Percentiles rank a stretch among this genome's conserved stretches.
These are phyloP conservation scores for Neosalanx taihuensis DNA, from an alignment of 2,797 vertebrate species.

Conservation along the genomic window DNA sequence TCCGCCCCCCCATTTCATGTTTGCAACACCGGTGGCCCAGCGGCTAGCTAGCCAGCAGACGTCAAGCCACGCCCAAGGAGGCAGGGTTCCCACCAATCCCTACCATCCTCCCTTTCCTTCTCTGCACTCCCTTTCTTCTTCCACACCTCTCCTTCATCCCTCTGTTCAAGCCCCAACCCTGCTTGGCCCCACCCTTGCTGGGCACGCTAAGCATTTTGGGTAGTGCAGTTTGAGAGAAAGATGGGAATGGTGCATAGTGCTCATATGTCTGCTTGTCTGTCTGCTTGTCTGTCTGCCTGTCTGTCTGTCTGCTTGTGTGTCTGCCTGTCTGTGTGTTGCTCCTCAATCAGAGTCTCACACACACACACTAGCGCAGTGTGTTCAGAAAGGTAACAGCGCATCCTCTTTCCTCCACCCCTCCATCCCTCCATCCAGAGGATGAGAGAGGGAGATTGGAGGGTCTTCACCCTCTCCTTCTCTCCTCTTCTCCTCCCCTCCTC, in stretches of 20 bases:
- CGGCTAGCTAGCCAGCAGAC: conserved; percentile 26
- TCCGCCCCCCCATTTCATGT: conserved; percentile 29
- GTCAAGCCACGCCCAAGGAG: neutral
- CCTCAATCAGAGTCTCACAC: conserved; percentile 44
- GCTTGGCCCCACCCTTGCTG: conserved; percentile 44
- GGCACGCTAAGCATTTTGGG: conserved; percentile 55
- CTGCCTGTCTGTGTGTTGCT: conserved; percentile 43
- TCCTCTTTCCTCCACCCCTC: conserved; percentile 25
- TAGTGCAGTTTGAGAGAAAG: conserved; percentile 59
- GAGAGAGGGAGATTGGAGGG: too few species aligned
- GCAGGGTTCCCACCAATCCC: conserved; percentile 12
- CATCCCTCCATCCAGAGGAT: neutral
- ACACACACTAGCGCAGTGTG: conserved; percentile 28
- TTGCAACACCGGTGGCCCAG: conserved; percentile 42
- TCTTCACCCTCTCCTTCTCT: neutral
- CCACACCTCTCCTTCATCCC: conserved; percentile 15
- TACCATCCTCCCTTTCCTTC: conserved; percentile 27
- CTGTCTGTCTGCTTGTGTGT: too few species aligned
- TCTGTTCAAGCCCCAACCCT: conserved; percentile 26
- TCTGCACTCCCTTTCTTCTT: conserved; percentile 15
- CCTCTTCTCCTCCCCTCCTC: conserved; percentile 4
- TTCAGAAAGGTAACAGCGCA: conserved; percentile 48
- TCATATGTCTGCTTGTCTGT: conserved; percentile 11
- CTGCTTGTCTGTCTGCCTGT: conserved; percentile 16
- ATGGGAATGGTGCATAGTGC: conserved; percentile 34